A percentile compares a stretch with the other conserved stretches of the same genome.
These are phyloP conservation scores for Apodemia mormo DNA, from an alignment of 2,888 invertebrate genomes.

Conservation along the genomic window DNA sequence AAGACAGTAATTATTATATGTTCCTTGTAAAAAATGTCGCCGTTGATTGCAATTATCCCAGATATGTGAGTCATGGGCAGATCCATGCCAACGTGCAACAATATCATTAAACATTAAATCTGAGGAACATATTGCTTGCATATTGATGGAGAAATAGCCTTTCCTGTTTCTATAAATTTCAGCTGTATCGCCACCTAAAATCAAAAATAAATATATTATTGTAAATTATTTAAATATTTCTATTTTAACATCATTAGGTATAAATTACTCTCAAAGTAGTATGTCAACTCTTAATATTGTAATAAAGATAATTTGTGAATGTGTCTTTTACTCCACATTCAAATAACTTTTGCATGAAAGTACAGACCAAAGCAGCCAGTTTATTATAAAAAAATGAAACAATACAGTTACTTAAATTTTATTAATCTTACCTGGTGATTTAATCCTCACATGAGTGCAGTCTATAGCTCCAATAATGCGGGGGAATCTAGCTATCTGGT, in stretches of 20 bases:
- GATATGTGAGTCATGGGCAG: slow-evolving; percentile 25
- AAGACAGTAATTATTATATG: slow-evolving; percentile 18
- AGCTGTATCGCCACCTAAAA: slow-evolving; percentile 25
- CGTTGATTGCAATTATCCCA: slow-evolving; percentile 25
- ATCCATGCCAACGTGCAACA: slow-evolving; percentile 25
- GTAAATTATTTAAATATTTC: too few relatives aligned
- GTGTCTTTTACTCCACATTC: not conserved
- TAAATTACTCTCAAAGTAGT: too few relatives aligned
- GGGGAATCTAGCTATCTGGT: slow-evolving; percentile 3
- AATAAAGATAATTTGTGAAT: not conserved
- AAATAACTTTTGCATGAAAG: too few relatives aligned
- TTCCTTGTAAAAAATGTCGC: slow-evolving; percentile 24
- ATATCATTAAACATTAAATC: slow-evolving; percentile 22
- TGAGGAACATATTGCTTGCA: slow-evolving; percentile 23
- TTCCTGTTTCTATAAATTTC: slow-evolving; percentile 24
- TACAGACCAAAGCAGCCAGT: not conserved
- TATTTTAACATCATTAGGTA: too few relatives aligned
- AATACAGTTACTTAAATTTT: not conserved
- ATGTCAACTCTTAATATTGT: not conserved
- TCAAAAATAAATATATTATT: too few relatives aligned
- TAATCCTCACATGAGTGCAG: slow-evolving; percentile 31
- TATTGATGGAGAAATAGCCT: slow-evolving; percentile 13
- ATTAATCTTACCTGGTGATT: slow-evolving; percentile 19
- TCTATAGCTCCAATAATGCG: slow-evolving; percentile 24
- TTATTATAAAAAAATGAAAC: not conserved